Conservation (phyloP, 30 jellyfish, hydroid and myxozoan species). For the Hydra vulgaris region DNA sequence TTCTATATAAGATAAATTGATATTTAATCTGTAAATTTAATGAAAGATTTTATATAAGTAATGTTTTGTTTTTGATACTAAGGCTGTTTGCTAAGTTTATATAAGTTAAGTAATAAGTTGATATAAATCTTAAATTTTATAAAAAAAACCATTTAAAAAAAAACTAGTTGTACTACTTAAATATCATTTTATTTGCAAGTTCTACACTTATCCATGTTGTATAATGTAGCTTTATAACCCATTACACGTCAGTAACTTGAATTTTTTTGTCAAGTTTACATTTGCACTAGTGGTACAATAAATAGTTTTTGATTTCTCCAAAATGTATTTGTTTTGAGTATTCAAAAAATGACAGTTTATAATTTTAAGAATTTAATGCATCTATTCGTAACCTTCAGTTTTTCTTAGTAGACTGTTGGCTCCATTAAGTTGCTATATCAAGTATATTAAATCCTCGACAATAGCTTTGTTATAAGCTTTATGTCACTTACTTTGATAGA, state of each 20-base stretch:
- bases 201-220: no score
- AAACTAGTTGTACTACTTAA: no score
- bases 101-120: no score
- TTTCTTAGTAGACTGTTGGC: not conserved
- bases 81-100: no score
- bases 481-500: not conserved
- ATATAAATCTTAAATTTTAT: no score
- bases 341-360: not conserved
- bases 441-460: slow-evolving; percentile 28
- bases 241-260: not conserved
- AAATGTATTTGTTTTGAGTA: not conserved
- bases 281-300: not conserved
- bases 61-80: no score
- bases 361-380: not conserved
- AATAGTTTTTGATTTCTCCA: not conserved
- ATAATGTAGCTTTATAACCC: no score
- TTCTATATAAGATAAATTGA: no score
- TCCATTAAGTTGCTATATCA: slow-evolving; percentile 19
- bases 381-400: slow-evolving; percentile 26
- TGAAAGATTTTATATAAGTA: no score
- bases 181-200: no score
- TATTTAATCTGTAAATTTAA: no score
- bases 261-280: not conserved
- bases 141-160: no score
- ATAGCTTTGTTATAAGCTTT: not conserved